Evolutionary conservation across 2,113 vertebrate genomes (phyloP), one percentile per base, ranked within the genome.

Genomic region (Oophaga pumilio): DNA sequence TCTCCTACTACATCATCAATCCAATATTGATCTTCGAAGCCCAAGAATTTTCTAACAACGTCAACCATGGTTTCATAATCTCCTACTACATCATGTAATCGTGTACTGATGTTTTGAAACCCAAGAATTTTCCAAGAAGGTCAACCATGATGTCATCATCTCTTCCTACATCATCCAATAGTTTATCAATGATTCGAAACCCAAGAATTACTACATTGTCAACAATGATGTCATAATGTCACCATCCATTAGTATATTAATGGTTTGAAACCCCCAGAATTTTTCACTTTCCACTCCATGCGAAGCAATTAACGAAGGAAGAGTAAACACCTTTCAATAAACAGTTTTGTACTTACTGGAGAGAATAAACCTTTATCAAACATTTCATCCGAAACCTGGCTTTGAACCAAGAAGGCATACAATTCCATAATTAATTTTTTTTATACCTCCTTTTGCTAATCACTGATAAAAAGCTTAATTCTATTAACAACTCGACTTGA

Each of bases 381-480:
- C 92, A 90, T 95, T 95, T 95, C 94, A 95, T 96, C 94, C 94
- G 92, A 95, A 95, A 95, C 94, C 93, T 95, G 93, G 94, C 95
- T 95, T 95, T 95, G 94, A 95, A 95, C 94, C 95, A 95, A 91
- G 91, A 93, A 95, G 92, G 94, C 94, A 94, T 94, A 96, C 94
- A 95, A 94, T 95, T 95, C 93, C 0, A 82, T 96, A 96, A 96
- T 96, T 95, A 95, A 95, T 95, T 95, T 95, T 94, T 93, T 94
- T 94, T 93, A 93, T 95, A 92, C 94, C 95, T 93, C 95, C 94
- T 95, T 94, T 95, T 95, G 94, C 94, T 96, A 95, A 96, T 96
- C 94, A 76, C 94, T 95, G 95, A 96, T 96, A 96, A 96, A 95
- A 95, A 95, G 94, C 95, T 95, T 96, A 96, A 96, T 96, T 96